Evolutionary conservation across 1,140 invertebrate species (phyloP), one percentile per base, ranked within the genome.

Genomic region (Drosophila azteca): DNA sequence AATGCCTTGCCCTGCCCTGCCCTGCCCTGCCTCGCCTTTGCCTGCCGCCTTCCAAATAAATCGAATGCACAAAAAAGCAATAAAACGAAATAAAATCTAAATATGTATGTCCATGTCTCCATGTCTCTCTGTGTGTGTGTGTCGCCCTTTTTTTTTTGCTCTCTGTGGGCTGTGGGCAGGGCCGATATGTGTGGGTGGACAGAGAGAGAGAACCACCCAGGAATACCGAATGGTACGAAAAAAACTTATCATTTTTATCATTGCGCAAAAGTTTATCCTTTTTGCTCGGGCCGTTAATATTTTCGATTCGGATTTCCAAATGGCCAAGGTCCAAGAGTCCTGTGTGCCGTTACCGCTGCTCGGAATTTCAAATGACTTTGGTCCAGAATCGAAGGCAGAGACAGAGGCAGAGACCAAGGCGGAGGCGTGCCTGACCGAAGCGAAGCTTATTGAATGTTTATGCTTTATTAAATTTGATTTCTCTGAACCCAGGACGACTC

Each of bases 401-500:
- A 13, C 2, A 11, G n/a, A 13, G 44, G 20, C 17, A 7, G 3
- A 6, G n/a, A n/a, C n/a, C n/a, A n/a, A n/a, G 17, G 26, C 1
- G 7, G 11, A 43, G 52, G 20, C 17, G 35, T 39, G 52, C 61
- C 68, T 71, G 80, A 66, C 60, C 70, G 43, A 41, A 66, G 58
- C 76, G 64, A 79, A 69, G 76, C 83, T 89, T 88, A 88, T 88
- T 88, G 83, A 88, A 88, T 88, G 83, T 89, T 88, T 88, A 88
- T 88, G 83, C 83, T 88, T 88, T 88, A 88, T 88, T 88, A 88
- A 88, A 88, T 88, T 88, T 88, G 83, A 88, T 88, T 88, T 88
- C 82, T 88, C 46, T 66, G 75, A 39, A 1, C 35, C 35, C 35
- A 39, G 3, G 31, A 3, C 9, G 17, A 20, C 17, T 20, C 17